These are phyloP conservation scores for Sisyra terminalis DNA, from an alignment of 2,888 invertebrate genomes.

Conservation along the genomic window DNA sequence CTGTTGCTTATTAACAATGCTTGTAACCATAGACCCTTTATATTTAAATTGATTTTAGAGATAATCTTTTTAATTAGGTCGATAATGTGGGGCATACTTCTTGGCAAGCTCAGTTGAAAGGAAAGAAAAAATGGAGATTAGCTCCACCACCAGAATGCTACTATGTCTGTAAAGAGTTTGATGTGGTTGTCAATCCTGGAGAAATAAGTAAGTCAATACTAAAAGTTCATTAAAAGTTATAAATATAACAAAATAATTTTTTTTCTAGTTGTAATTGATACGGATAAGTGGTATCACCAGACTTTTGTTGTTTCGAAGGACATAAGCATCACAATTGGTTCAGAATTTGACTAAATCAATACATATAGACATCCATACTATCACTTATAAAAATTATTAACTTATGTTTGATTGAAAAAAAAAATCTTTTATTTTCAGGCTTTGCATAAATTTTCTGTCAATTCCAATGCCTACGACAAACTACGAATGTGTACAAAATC, in stretches of 20 bases:
- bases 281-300: conserved; percentile 92
- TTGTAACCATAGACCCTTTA: no score
- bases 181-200: conserved; percentile 62
- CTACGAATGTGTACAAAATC: no score
- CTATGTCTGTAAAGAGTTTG: conserved; percentile 50
- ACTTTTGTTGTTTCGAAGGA: conserved; percentile 74
- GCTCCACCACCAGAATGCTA: conserved; percentile 89
- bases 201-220: conserved; percentile 64
- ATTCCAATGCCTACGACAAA: no score
- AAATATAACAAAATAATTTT: conserved; percentile 7
- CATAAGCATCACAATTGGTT: conserved; percentile 90
- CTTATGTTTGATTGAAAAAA: no score
- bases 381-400: no score
- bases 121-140: conserved; percentile 75
- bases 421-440: no score
- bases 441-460: no score
- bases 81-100: conserved; percentile 88
- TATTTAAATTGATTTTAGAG: conserved; percentile 1
- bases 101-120: conserved; percentile 92
- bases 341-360: conserved; percentile 69
- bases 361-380: no score
- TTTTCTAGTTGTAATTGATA: conserved; percentile 75
- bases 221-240: not conserved
- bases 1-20: no score
- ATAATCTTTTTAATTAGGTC: conserved; percentile 38